phyloP scores from a whole-genome alignment of 2,888 invertebrate species.

The Calameuta pallipes region DNA sequence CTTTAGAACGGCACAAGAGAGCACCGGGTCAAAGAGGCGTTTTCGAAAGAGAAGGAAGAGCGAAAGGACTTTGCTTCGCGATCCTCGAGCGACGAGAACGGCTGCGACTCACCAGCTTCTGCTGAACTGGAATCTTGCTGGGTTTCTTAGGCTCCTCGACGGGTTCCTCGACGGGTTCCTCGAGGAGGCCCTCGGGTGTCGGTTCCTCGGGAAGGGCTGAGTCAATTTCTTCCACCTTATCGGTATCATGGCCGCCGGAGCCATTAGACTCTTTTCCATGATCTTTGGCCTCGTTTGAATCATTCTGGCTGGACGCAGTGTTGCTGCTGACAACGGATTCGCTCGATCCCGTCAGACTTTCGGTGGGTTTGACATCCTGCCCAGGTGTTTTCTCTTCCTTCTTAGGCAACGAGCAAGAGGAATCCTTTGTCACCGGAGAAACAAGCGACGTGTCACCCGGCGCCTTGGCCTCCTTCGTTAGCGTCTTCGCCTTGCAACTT shows the following conservation, averaged over 20 bases:
- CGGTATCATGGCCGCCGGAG: too few species aligned
- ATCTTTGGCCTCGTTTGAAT: too few species aligned
- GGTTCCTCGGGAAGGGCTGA: too few species aligned
- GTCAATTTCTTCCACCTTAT: too few species aligned
- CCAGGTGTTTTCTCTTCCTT: too few species aligned
- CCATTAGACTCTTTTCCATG: too few species aligned
- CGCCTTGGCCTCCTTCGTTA: background rate
- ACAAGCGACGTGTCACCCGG: background rate
- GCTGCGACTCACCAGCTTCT: background rate
- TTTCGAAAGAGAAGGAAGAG: background rate
- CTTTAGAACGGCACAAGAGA: too few species aligned
- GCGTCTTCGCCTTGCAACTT: background rate
- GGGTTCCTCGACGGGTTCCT: background rate
- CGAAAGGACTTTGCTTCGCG: background rate
- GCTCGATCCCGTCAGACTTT: too few species aligned
- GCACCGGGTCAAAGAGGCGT: too few species aligned
- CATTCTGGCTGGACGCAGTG: too few species aligned
- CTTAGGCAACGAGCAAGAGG: background rate
- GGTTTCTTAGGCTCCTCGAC: background rate
- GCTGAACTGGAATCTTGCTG: background rate
- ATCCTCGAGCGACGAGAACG: background rate
- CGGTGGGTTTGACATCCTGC: too few species aligned
- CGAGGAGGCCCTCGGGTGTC: background rate
- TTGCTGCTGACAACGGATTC: too few species aligned
- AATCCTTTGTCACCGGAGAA: background rate